These are phyloP conservation scores for Thyatira batis DNA, from an alignment of 2,888 invertebrate species.

Conservation along the genomic window DNA sequence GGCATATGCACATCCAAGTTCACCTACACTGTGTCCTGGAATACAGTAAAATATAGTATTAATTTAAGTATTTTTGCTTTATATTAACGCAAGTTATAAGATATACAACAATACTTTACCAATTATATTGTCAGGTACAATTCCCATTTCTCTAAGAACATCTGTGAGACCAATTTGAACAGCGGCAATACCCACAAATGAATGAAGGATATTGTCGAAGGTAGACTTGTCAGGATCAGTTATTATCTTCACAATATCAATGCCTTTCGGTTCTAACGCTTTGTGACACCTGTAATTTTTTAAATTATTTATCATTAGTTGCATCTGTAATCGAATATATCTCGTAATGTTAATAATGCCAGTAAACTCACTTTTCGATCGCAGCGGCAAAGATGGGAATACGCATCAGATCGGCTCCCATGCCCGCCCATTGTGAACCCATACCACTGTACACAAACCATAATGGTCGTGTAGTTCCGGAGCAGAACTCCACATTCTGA, in stretches of 20 bases:
- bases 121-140: constrained; percentile 87
- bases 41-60: constrained; percentile 9
- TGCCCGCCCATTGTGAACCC: constrained; percentile 86
- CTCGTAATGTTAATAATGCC: not conserved
- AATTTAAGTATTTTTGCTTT: too few species aligned
- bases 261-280: constrained; percentile 80
- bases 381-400: constrained; percentile 80
- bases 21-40: constrained; percentile 85
- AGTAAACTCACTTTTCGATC: constrained; percentile 56
- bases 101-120: constrained; percentile 60
- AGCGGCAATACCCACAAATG: constrained; percentile 88
- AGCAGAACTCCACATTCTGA: constrained; percentile 31
- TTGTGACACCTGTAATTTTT: constrained; percentile 69
- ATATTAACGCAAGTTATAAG: too few species aligned
- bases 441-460: constrained; percentile 88
- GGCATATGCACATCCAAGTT: constrained; percentile 85
- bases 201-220: constrained; percentile 85
- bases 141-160: constrained; percentile 79
- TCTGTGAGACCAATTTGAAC: constrained; percentile 84
- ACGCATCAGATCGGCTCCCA: constrained; percentile 84
- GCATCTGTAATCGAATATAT: too few species aligned
- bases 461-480: constrained; percentile 61
- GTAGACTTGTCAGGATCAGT: constrained; percentile 81
- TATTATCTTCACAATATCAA: constrained; percentile 84
- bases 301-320: too few species aligned